Evolutionary conservation across 2,113 vertebrate species (phyloP), one percentile per base, ranked within the genome.

Genomic region (Herpailurus yagouaroundi): DNA sequence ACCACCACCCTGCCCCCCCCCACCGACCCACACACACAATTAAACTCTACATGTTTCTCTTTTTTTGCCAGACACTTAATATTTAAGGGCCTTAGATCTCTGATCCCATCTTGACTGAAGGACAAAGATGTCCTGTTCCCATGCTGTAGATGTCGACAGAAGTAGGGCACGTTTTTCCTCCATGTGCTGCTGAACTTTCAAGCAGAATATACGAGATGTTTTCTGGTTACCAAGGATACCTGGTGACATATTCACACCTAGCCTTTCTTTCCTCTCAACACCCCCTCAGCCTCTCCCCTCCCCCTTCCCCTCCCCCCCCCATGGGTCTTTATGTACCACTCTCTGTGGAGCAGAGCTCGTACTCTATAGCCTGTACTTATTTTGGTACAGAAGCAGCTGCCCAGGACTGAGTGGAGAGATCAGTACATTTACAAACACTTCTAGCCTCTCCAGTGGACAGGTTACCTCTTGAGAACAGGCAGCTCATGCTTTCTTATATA

Each of bases 211-310:
- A 76, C 68, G 87, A 94, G 96, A 63, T 97, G 82, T 98, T 97
- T 98, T 95, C 95, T 76, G 77, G 97, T 98, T 98, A 73, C 98
- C 96, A 97, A 97, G 97, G 97, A 93, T 96, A 97, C 97, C 91
- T 23, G 38, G 73, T 97, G 77, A 85, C 92, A 91, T 85, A 97
- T 93, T 95, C 95, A 63, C 92, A 97, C 97, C 97, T 97, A 94
- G 94, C 95, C 91, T 97, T 97, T 97, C 94, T 97, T 97, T 86
- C 82, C 92, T 96, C 63, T 84, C 87, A 80, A 84, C 81, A 50
- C 90, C 81, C 71, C 94, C 74, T 97, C 80, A 79, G 85, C 45
- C 31, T 94, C 64, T 77, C 88, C 77, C 48, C 80, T 90, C 63
- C 13, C 69, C 48, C 83, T 92, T 77, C 84, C 77, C 50, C 13